phyloP scores from a whole-genome alignment of 2,113 vertebrate genomes.

The Clupea harengus region DNA sequence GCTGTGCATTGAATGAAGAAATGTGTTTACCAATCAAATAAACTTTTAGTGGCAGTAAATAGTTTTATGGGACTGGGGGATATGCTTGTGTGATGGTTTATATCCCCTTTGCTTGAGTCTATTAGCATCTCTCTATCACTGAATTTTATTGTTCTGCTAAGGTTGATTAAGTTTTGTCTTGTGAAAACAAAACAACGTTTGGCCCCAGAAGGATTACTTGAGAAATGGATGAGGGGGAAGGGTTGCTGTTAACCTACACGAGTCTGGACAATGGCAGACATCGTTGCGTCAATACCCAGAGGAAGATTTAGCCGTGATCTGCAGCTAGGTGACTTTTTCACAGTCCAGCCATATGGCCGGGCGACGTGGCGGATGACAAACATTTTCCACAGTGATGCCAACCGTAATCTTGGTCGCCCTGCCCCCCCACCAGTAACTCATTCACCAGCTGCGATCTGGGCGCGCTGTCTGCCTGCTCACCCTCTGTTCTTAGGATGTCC shows the following conservation, averaged over 20 bases:
- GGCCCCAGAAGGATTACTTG: too few species aligned
- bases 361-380: slow-evolving; percentile 59
- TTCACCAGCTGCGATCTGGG: slow-evolving; percentile 49
- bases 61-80: background rate
- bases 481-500: slow-evolving; percentile 37
- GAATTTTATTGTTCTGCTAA: slow-evolving; percentile 28
- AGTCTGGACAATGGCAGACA: background rate
- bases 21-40: slow-evolving; percentile 9
- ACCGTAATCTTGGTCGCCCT: slow-evolving; percentile 51
- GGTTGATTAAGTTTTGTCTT: slow-evolving; percentile 23
- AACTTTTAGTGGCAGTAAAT: background rate
- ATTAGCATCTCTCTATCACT: slow-evolving; percentile 54
- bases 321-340: slow-evolving; percentile 44
- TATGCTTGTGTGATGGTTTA: background rate
- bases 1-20: background rate
- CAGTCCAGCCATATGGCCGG: slow-evolving; percentile 65
- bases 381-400: slow-evolving; percentile 63
- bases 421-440: slow-evolving; percentile 10
- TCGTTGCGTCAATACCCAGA: background rate
- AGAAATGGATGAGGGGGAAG: background rate
- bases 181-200: slow-evolving; percentile 26
- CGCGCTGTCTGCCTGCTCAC: slow-evolving; percentile 10
- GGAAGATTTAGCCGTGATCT: slow-evolving; percentile 15
- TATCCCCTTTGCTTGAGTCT: slow-evolving; percentile 37
- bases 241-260: background rate